Percentiles rank a stretch among this genome's conserved stretches.
Evolutionary conservation across 2,797 vertebrate species (phyloP).

Genomic region (Cuculus canorus): DNA sequence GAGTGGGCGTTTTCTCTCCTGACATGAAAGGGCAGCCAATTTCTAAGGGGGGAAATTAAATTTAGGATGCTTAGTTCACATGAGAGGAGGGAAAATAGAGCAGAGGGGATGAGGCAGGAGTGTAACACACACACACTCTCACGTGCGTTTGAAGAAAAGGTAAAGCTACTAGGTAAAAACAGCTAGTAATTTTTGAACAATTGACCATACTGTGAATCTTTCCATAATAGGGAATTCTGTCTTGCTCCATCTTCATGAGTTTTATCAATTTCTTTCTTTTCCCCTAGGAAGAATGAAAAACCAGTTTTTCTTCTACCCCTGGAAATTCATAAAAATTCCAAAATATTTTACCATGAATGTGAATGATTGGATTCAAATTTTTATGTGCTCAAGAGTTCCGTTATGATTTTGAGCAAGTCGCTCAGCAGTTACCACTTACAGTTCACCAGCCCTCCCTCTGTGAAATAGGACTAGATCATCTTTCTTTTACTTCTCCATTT

Average conservation of each 20-base stretch:
- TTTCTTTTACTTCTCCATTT: conserved; percentile 1
- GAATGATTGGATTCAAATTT: background rate
- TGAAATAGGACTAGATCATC: background rate
- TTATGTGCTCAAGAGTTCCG: background rate
- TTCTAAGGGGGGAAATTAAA: conserved; percentile 61
- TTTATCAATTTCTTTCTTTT: background rate
- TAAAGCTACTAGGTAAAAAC: background rate
- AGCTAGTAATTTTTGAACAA: background rate
- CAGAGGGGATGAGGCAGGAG: background rate
- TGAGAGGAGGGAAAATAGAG: conserved; percentile 20
- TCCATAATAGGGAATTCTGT: background rate
- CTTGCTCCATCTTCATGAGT: background rate
- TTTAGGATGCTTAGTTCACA: conserved; percentile 48
- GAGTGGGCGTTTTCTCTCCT: conserved; percentile 62
- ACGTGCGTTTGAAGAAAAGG: background rate
- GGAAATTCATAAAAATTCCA: background rate
- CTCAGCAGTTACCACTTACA: background rate
- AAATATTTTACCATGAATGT: background rate
- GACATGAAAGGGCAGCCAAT: conserved; percentile 70
- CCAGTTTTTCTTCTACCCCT: background rate
- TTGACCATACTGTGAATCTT: background rate
- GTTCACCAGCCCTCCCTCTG: background rate
- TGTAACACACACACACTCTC: background rate
- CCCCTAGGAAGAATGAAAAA: background rate
- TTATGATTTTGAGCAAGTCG: background rate